Percentiles rank a stretch among this genome's conserved stretches.
Evolutionary conservation across 2,797 vertebrate species (phyloP).

Genomic region (Onychomys arenicola): DNA sequence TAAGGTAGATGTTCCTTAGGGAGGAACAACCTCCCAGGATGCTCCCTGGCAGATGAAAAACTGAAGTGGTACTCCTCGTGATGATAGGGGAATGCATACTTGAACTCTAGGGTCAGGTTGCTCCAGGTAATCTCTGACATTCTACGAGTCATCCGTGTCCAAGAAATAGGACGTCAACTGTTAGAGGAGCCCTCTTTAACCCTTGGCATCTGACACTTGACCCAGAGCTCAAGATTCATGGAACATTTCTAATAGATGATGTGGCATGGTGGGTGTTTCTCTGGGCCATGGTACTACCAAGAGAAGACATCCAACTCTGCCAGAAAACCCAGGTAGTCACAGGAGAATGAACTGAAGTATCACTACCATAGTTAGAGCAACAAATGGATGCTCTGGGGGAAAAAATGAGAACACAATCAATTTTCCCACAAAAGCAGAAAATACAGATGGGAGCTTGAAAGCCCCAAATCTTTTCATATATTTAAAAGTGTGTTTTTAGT

Average conservation of each 20-base stretch:
- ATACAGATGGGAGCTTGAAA: background rate
- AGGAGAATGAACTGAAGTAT: background rate
- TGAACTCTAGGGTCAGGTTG: constrained; percentile 25
- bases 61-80: background rate
- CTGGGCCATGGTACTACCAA: background rate
- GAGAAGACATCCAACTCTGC: background rate
- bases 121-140: background rate
- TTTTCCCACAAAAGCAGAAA: constrained; percentile 33
- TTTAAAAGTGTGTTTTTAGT: constrained; percentile 23
- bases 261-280: background rate
- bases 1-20: background rate
- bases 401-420: background rate
- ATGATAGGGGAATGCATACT: background rate
- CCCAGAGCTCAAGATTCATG: background rate
- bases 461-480: constrained; percentile 27
- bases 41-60: background rate
- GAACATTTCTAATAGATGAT: background rate
- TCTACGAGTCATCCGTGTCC: constrained; percentile 13
- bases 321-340: background rate
- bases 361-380: background rate
- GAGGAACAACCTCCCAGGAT: background rate
- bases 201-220: constrained; percentile 10
- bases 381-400: background rate
- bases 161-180: background rate
- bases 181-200: constrained; percentile 45